Evolutionary conservation across 1,140 invertebrate genomes (phyloP), one percentile per base, ranked within the genome.

Genomic region (Asobara japonica): DNA sequence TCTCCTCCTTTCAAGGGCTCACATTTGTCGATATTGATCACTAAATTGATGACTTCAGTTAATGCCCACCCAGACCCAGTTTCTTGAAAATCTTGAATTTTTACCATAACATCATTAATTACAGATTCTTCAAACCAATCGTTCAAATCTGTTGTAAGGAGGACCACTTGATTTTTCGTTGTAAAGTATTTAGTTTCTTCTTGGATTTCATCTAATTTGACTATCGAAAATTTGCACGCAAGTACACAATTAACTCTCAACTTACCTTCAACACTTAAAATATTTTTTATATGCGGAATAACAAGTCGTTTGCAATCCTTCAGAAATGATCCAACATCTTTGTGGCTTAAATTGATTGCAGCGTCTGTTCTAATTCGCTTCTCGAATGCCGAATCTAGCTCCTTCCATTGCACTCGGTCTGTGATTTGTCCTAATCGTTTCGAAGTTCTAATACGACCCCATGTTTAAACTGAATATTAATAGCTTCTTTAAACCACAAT

Each of bases 21-120:
- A 16, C n/a, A 45, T 13, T 16, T 10, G n/a, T 45, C n/a, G 5
- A 45, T 45, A 45, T 75, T 75, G 18, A 78, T 20, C 22, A 41
- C 7, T 22, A 78, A 41, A 68, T 78, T 69, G 5, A 73, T 69
- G 11, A 75, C 76, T 74, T 76, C 73, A 11, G 18, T 60, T 45
- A 74, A 69, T 33, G 66, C 45, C 74, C 74, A 77, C 0, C 73
- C 74, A 6, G 74, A 75, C 25, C 69, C 61, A 22, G 60, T 48
- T 65, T 70, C 60, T 71, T 76, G 60, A 48, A 74, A 74, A 29
- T 75, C 70, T 51, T 72, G 66, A 33, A 75, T 51, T 56, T 76
- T 73, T 10, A 25, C 45, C 0, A 66, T 65, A 69, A 36, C 56
- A 48, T 66, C 30, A 66, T 51, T 65, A 18, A 69, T 69, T 10